Base-by-base conservation (phyloP, 2,888 invertebrate species). In the Matsumyia berberina region DNA sequence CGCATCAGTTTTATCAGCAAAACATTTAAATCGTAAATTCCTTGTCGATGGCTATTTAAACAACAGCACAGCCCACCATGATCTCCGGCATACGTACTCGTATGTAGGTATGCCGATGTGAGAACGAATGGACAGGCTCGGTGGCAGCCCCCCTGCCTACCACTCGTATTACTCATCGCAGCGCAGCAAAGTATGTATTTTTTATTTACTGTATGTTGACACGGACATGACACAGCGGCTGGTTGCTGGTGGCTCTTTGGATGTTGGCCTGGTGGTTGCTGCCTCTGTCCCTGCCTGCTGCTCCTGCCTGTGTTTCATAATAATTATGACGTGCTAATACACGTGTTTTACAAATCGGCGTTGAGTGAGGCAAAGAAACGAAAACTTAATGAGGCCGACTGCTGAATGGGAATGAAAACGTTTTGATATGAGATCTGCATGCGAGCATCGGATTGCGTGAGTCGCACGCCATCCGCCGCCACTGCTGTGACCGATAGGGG, bases 241-340 rank as follows among this genome's bases (percentile, higher is more conserved):
- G 33, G 29, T n/a, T n/a, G n/a, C n/a, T 58, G 12, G 33, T 53
- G 8, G 6, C n/a, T 12, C 7, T 17, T n/a, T 11, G 35, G 7
- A 11, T 42, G 12, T 4, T 24, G 12, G 5, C 31, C 6, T 15
- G 7, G 15, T 35, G 35, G 31, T 5, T 11, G 57, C 33, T 39
- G 37, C 9, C 12, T 1, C 19, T 9, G 12, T 4, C 69, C 7
- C 8, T 8, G 24, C 5, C 5, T 33, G 8, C 37, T 62, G 44
- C 33, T 39, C 46, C 35, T 51, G 24, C 39, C 42, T 74, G 60
- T 39, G 58, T 79, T 79, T 72, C 79, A 73, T 79, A 79, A 73
- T 83, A 83, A 83, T 83, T 83, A 83, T 83, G 72, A 79, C 51
- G 82, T 83, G 82, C 72, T 83, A 83, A 83, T 79, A 72, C 78